Conservation (phyloP, 2,888 invertebrate species). For the Maniola hyperantus region DNA sequence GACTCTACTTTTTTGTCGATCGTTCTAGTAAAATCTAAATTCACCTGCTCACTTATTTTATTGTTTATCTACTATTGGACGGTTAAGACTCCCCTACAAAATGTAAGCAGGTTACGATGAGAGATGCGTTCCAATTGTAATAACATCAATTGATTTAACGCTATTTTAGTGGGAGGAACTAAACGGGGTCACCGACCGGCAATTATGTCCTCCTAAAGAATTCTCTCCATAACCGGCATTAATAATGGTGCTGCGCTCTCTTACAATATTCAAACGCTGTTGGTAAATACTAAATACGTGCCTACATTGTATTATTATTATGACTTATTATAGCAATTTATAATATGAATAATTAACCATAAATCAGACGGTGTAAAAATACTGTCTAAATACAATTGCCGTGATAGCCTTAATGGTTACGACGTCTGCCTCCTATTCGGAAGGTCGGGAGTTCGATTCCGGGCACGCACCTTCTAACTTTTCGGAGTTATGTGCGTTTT, state of each 20-base stretch:
- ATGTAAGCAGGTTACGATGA: conserved; percentile 65
- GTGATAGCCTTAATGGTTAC: too few relatives aligned
- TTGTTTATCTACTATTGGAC: conserved; percentile 29
- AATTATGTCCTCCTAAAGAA: conserved; percentile 78
- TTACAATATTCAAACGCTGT: conserved; percentile 39
- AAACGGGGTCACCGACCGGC: conserved; percentile 78
- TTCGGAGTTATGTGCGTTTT: too few relatives aligned
- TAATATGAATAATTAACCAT: conserved; percentile 7
- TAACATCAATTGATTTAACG: conserved; percentile 82
- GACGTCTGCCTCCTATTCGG: too few relatives aligned
- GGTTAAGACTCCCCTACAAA: conserved; percentile 53
- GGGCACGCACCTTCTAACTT: too few relatives aligned
- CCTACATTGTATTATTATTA: conserved; percentile 16
- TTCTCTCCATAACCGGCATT: conserved; percentile 51
- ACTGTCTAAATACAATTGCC: too few relatives aligned
- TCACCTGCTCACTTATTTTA: conserved; percentile 55
- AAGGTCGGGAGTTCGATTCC: too few relatives aligned
- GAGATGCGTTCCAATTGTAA: conserved; percentile 77
- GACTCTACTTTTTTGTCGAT: conserved; percentile 29
- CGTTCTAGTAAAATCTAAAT: conserved; percentile 36
- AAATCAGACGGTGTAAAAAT: neutral
- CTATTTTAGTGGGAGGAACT: conserved; percentile 79
- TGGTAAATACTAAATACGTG: conserved; percentile 1
- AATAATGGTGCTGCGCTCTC: conserved; percentile 44
- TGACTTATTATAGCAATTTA: conserved; percentile 22